Conservation (phyloP, 2,113 vertebrate species). For the Vulpes vulpes region DNA sequence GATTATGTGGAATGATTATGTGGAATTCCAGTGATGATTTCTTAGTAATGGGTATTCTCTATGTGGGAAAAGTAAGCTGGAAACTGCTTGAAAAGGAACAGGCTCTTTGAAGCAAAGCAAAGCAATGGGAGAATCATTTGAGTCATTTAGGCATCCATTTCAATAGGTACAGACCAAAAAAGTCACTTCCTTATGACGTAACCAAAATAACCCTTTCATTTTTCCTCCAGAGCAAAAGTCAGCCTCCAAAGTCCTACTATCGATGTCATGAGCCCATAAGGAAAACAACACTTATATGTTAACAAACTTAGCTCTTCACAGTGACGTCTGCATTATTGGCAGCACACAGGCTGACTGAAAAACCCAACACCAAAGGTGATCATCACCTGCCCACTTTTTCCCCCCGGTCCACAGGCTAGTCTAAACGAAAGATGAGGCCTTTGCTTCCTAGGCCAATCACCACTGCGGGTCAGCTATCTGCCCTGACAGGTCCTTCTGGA, state of each 20-base stretch:
- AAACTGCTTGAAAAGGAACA: not conserved
- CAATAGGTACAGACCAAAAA: not conserved
- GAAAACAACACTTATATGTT: fast-evolving
- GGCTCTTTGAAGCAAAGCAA: not conserved
- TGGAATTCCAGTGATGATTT: not conserved
- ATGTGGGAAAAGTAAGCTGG: not conserved
- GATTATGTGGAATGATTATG: fast-evolving
- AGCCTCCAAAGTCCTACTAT: not conserved
- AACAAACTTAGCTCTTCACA: fast-evolving
- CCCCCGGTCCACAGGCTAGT: not conserved
- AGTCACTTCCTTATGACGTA: not conserved
- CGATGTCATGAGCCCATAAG: fast-evolving
- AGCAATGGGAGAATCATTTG: fast-evolving
- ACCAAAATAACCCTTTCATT: not conserved
- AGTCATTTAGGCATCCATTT: fast-evolving
- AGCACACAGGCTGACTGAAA: not conserved
- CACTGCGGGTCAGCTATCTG: not conserved
- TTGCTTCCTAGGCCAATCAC: fast-evolving
- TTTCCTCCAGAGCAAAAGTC: not conserved
- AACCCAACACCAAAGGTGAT: not conserved
- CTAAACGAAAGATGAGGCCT: not conserved
- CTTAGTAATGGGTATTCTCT: not conserved
- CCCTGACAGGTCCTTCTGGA: not conserved
- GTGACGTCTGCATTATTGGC: fast-evolving
- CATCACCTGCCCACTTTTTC: fast-evolving